Base-by-base conservation (phyloP, 2,113 vertebrate species). In the Synchiropus splendidus region DNA sequence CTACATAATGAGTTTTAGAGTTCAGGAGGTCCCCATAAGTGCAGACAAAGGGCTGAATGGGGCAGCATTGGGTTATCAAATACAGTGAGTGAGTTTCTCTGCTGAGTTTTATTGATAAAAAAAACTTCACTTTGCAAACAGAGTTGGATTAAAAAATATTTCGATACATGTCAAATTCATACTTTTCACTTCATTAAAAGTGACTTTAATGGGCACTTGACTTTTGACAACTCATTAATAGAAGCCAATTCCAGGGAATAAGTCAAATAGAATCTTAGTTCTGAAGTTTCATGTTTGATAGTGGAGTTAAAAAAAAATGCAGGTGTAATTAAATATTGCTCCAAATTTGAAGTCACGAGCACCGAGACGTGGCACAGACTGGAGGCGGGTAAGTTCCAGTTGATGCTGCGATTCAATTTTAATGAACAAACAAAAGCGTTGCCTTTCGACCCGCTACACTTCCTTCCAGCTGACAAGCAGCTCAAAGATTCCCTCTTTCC, bases 381-480 rank as follows among this genome's bases (percentile, higher is more conserved):
- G 21, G 4, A 8, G 21, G 21, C 21, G 8, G 21, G 21, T 27
- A 27, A 27, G 21, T 27, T 27, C 21, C 21, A 13, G 65, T 52
- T 54, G 61, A 67, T 54, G 61, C 65, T 54, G 54, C 37, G 35
- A 72, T 74, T 52, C 48, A 70, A 54, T 67, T 78, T 78, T 79
- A 68, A 77, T 72, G 72, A 68, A 57, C 63, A 64, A 72, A 79
- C 78, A 77, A 77, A 81, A 72, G 50, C 64, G 45, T 55, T 68
- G 73, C 54, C 58, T 68, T 61, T 58, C 61, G 35, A 54, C 53
- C 50, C 45, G 57, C 68, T 66, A 58, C 47, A 73, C 78, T 79
- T 83, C 78, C 74, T 79, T 78, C 70, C 70, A 77, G 69, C 77
- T 73, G 77, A 72, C 68, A 79, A 64, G 51, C 50, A 59, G 66